Base-by-base conservation (phyloP, 37 sponge, comb jelly and placozoan species). In the Eunapius fragilis region DNA sequence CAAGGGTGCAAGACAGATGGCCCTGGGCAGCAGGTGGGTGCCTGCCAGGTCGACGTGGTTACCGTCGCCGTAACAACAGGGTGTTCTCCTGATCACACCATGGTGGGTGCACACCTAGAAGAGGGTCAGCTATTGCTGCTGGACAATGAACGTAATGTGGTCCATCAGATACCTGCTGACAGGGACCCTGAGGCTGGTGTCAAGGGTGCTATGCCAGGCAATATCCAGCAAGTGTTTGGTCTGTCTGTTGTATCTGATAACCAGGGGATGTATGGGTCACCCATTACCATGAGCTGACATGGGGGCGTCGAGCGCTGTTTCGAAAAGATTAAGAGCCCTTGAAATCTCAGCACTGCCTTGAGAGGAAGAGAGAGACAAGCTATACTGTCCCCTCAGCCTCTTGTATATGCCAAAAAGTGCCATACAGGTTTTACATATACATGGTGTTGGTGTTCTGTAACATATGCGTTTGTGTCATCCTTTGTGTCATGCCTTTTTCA, bases 21-120 rank as follows among this genome's bases (percentile, higher is more conserved):
- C 17, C 0, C 19, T 33, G 2, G 19, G 41, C 41, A 41, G 3
- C 6, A 9, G 41, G 41, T 41, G 11, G 37, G 22, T 38, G 47
- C 23, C 37, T n/a, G n/a, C n/a, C n/a, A n/a, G n/a, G n/a, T n/a
- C n/a, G n/a, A n/a, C n/a, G n/a, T n/a, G n/a, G n/a, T n/a, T n/a
- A n/a, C n/a, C n/a, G n/a, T n/a, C n/a, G n/a, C n/a, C n/a, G n/a
- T n/a, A n/a, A 14, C 41, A 17, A 11, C 22, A 12, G 34, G 6
- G 28, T 47, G 70, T 28, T 89, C 90, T 12, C 85, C 90, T 37
- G 85, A 89, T 37, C 85, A 80, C 77, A 75, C 79, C 75, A 30
- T 79, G 26, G 49, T 80, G 2, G 69, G 76, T 80, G 90, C 85
- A 6, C 37, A 84, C 5, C 58, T 89, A 10, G 69, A 70, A 2